Conservation (phyloP, 35 echinoderm and acorn worm species). For the Apostichopus parvimensis region DNA sequence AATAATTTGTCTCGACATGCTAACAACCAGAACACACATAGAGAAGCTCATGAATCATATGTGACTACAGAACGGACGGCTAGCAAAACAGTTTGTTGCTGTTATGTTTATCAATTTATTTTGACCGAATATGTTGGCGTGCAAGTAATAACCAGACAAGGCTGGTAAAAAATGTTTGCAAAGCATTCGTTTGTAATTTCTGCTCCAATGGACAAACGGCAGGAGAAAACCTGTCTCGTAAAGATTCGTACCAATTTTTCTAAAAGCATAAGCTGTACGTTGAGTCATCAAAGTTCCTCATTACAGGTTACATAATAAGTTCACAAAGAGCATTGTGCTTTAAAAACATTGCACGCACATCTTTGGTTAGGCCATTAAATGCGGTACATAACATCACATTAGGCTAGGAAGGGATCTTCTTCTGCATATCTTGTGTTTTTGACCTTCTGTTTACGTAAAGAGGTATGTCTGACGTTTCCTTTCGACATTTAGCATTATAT, state of each 20-base stretch:
- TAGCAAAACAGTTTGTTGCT: not conserved
- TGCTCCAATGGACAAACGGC: too few species aligned
- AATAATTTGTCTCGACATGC: conserved; percentile 14
- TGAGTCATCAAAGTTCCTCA: not conserved
- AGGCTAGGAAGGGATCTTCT: not conserved
- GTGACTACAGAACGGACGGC: not conserved
- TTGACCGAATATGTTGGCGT: not conserved
- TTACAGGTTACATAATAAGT: not conserved
- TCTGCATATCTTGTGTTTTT: not conserved
- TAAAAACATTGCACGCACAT: not conserved
- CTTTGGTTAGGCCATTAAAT: not conserved
- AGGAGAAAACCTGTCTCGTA: too few species aligned
- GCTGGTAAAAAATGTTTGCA: not conserved
- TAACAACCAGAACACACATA: conserved; percentile 6
- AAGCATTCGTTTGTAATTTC: too few species aligned
- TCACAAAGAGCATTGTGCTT: not conserved
- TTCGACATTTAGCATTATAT: not conserved
- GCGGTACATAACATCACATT: not conserved
- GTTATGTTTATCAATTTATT: not conserved
- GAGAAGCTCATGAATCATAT: conserved; percentile 14
- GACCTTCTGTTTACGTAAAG: not conserved
- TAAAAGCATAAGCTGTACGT: not conserved
- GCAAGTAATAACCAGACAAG: too few species aligned
- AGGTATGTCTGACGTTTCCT: not conserved
- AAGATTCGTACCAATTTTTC: not conserved